Evolutionary conservation across 2,888 invertebrate genomes (phyloP).

Genomic region (Vannuccia rotundouncinata): DNA sequence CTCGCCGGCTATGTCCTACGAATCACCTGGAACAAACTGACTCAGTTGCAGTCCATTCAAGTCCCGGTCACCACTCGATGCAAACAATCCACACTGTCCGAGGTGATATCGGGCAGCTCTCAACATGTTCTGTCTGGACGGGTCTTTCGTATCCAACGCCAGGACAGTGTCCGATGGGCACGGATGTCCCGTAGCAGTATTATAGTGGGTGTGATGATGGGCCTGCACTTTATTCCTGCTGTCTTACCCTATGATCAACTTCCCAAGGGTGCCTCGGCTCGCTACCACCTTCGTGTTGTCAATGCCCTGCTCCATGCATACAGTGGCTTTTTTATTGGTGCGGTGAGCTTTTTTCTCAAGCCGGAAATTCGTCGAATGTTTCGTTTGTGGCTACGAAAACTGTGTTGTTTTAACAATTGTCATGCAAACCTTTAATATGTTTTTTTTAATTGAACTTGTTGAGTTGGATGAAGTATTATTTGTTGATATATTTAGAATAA

Average conservation of each 20-base stretch:
- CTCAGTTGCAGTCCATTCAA: background rate
- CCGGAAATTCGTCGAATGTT: background rate
- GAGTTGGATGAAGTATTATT: too few species aligned
- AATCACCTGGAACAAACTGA: background rate
- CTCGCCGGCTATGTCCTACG: background rate
- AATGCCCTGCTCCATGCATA: background rate
- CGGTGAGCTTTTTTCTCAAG: background rate
- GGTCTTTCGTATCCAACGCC: background rate
- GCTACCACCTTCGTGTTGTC: background rate
- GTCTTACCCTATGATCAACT: background rate
- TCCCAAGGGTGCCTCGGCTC: background rate
- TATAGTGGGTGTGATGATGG: background rate
- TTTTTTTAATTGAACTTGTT: too few species aligned
- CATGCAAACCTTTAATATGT: too few species aligned
- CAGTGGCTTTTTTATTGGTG: background rate
- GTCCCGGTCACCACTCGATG: background rate
- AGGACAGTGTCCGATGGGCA: background rate
- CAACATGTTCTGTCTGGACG: background rate
- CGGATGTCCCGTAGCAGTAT: background rate
- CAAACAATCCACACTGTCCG: background rate
- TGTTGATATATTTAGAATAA: too few species aligned
- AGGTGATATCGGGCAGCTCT: background rate
- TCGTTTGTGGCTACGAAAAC: too few species aligned
- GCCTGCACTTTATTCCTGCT: background rate
- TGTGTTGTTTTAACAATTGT: too few species aligned